Base-by-base conservation (phyloP, 2,113 vertebrate genomes). In the Pampusana beccarii region DNA sequence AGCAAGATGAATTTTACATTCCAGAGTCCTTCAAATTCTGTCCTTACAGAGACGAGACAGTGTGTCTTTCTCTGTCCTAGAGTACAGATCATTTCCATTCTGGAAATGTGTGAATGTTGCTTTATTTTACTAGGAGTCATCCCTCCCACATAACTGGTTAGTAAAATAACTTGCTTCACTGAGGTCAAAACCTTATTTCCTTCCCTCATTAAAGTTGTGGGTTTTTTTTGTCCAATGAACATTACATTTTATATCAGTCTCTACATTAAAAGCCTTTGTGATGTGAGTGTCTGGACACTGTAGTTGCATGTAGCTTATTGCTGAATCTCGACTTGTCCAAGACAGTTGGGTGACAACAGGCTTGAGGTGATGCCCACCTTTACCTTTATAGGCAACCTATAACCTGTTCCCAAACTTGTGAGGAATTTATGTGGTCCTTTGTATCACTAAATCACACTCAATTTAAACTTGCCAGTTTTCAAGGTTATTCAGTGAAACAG, bases 41-140 rank as follows among this genome's bases (percentile, higher is more conserved):
- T 80, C 36, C n/a, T 88, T 65, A 26, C 0, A 70, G 53, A 65
- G 18, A 31, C 1, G 14, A 65, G 57, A 26, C 0, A 0, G 6
- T 21, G 44, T 80, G 64, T 69, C 44, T 80, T 72, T 42, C 42
- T 78, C 34, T 85, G 56, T 90, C 19, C 46, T 56, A 2, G 50
- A 40, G 6, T 11, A 62, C 40, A 80, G 17, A 10, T 24, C 33
- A 9, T 42, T 90, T 77, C 6, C 16, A 10, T 80, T 65, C 50
- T 48, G 18, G 11, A 69, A 69, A 53, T 38, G 10, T 19, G 25
- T 38, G 18, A 65, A 28, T 20, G 21, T 44, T 91, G 51, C 31
- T 83, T 69, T 73, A 20, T 54, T 92, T 88, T 73, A 46, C 13
- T 23, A 31, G n/a, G 11, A 60, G 15, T 16, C 26, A 36, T 69